phyloP scores from a whole-genome alignment of 2,113 vertebrate genomes.

The Coptodon rendalli region DNA sequence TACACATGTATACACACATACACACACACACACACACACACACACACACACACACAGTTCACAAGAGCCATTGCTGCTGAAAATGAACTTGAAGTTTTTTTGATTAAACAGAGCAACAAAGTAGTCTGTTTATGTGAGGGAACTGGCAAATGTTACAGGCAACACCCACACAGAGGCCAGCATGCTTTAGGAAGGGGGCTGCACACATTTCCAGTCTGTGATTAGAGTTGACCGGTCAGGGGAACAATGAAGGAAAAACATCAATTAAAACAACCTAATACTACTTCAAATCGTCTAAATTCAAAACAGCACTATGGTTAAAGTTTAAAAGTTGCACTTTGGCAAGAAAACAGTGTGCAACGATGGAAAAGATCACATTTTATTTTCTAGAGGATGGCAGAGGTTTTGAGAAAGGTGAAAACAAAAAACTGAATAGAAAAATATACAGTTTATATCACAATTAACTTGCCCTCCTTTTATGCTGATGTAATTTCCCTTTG shows the following conservation, averaged over 20 bases:
- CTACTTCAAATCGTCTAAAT: background rate
- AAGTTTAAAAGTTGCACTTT: background rate
- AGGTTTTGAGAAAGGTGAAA: background rate
- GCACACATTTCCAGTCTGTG: constrained; percentile 3
- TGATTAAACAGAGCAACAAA: background rate
- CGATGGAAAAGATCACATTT: background rate
- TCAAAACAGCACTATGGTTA: background rate
- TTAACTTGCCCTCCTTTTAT: background rate
- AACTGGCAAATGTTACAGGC: constrained; percentile 24
- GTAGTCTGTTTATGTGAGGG: background rate
- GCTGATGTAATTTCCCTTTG: constrained; percentile 14
- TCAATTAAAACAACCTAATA: background rate
- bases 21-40: no score
- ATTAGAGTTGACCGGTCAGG: background rate
- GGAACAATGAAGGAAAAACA: background rate
- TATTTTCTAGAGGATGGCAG: background rate
- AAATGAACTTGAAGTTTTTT: background rate
- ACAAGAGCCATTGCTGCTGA: background rate
- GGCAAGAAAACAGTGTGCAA: background rate
- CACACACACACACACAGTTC: background rate
- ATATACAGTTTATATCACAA: background rate
- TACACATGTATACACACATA: no score
- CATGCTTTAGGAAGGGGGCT: constrained; percentile 44
- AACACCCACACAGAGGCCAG: constrained; percentile 32
- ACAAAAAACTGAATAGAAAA: background rate